Percentiles rank a stretch among this genome's conserved stretches.
Evolutionary conservation across 2,113 vertebrate genomes (phyloP).

Genomic region (Pseudonaja textilis): DNA sequence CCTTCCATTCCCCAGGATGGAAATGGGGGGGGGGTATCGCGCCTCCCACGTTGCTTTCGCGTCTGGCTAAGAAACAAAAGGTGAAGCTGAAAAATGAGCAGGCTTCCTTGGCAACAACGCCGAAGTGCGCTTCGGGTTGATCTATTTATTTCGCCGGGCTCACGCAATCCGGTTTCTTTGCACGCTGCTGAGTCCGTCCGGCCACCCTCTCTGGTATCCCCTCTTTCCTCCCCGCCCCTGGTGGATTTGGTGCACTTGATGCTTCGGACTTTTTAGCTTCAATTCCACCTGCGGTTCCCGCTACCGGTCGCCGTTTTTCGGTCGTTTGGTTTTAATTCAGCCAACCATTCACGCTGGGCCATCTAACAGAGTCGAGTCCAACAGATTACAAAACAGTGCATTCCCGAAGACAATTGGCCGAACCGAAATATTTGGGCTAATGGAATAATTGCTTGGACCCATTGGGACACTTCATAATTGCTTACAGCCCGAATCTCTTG

Average conservation of each 20-base stretch:
- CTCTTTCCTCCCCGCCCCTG: not conserved
- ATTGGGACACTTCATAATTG: not conserved
- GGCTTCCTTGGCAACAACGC: constrained; percentile 31
- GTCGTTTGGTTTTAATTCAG: not conserved
- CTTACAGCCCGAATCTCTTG: not conserved
- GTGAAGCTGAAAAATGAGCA: not conserved
- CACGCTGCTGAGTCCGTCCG: constrained; percentile 16
- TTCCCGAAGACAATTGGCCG: not conserved
- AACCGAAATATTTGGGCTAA: not conserved
- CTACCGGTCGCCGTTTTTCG: not conserved
- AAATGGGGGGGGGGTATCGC: not conserved
- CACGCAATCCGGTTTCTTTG: constrained; percentile 15
- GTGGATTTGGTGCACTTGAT: not conserved
- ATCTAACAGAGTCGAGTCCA: not conserved
- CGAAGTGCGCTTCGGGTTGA: not conserved
- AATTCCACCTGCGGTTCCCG: not conserved
- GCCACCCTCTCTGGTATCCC: not conserved
- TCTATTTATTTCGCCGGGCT: not conserved
- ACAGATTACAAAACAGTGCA: not conserved
- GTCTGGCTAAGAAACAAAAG: not conserved
- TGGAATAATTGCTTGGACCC: constrained; percentile 44
- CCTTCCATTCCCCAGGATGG: constrained; percentile 11
- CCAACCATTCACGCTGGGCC: not conserved
- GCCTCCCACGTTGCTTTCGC: constrained; percentile 20
- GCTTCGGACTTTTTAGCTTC: constrained; percentile 42